Evolutionary conservation across 2,113 vertebrate genomes (phyloP), one percentile per base, ranked within the genome.

Genomic region (Ibidorhyncha struthersii): DNA sequence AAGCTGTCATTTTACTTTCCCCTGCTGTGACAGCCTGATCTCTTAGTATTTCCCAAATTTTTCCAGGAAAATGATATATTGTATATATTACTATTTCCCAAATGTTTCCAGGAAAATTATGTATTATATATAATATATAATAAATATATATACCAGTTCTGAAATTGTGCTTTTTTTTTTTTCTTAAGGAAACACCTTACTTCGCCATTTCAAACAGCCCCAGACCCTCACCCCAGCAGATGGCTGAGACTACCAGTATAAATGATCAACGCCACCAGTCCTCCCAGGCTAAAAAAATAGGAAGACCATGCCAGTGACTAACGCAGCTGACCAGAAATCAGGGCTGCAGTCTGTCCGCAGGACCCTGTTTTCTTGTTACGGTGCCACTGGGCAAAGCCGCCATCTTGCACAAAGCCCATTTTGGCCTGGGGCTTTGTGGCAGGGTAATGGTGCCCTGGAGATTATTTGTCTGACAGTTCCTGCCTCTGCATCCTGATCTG

Each of bases 381-480:
- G 22, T 50, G 49, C 15, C 4, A 1, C 5, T 26, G 29, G 26
- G 20, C 52, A n/a, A 53, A 23, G 65, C 32, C 6, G 0, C 30
- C 72, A 32, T 32, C 41, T 32, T 23, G 56, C 62, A 36, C 41
- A 22, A 21, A 27, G 58, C 12, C 49, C 45, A 2, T 25, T 22
- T 13, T 6, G 43, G 9, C 61, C 15, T 2, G 19, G 20, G 32
- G 14, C 22, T 58, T 52, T 30, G 38, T 8, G 40, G 16, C 27
- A 4, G 49, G 41, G 2, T 23, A 29, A 23, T 1, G 1, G 41
- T 25, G 15, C 13, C 19, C 18, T 29, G 27, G 18, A 45, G 5
- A 14, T 69, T 15, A 8, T 34, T 58, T 36, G 15, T 25, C 40
- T 47, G n/a, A n/a, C 9, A 12, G 20, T 11, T 16, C 26, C 13